Conservation (phyloP, 2,113 vertebrate species). For the Thalassarche chlororhynchos region DNA sequence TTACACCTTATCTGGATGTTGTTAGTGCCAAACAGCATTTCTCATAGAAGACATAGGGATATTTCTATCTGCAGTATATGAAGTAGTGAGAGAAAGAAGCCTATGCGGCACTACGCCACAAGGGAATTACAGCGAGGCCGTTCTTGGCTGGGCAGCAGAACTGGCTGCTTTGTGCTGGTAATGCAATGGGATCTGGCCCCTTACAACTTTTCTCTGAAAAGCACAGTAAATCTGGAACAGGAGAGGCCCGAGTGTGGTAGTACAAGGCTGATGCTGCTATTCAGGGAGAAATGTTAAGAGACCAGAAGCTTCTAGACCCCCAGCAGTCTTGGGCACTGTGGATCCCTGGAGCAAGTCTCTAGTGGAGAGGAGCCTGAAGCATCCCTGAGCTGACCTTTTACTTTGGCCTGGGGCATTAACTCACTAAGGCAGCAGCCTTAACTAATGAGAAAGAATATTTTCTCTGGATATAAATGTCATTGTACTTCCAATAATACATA, state of each 20-base stretch:
- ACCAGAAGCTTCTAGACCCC: neutral
- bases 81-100: neutral
- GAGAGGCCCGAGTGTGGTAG: accelerated
- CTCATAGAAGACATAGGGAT: neutral
- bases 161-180: neutral
- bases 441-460: neutral
- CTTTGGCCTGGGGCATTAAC: neutral
- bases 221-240: neutral
- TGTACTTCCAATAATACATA: neutral
- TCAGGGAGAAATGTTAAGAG: neutral
- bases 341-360: neutral
- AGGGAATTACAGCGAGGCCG: neutral
- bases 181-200: neutral
- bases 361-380: neutral
- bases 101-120: accelerated
- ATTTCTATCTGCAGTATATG: neutral
- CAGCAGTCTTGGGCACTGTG: neutral
- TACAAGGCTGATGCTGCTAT: neutral
- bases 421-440: neutral
- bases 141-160: neutral
- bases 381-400: neutral
- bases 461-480: neutral
- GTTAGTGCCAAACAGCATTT: neutral
- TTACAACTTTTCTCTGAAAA: neutral
- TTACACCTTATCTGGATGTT: neutral